phyloP scores from a whole-genome alignment of 2,113 vertebrate species.

The Semicossyphus pulcher region DNA sequence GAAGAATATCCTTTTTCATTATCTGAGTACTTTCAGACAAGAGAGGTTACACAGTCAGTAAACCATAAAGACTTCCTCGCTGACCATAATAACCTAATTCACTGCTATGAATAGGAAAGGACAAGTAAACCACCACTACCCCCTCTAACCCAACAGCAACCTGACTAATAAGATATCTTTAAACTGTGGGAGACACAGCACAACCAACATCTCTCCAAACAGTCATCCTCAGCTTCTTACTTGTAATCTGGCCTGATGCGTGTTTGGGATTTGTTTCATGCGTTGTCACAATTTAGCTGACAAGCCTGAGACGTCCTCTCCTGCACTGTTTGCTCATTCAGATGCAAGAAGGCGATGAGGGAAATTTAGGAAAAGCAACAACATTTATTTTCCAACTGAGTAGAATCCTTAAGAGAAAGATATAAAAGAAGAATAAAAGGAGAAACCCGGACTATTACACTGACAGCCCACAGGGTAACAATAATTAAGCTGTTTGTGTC shows the following conservation, averaged over 20 bases:
- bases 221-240: not conserved
- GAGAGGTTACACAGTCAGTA: no score
- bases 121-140: no score
- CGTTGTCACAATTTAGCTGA: not conserved
- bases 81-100: no score
- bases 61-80: no score
- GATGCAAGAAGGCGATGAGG: not conserved
- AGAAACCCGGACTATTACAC: not conserved
- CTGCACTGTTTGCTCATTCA: not conserved
- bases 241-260: not conserved
- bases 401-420: not conserved
- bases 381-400: conserved; percentile 2
- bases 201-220: not conserved
- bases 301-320: not conserved
- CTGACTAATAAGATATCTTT: no score
- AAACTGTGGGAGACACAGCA: not conserved
- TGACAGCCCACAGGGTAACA: not conserved
- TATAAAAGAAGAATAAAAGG: not conserved
- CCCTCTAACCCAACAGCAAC: no score
- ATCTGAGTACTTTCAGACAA: no score
- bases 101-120: no score
- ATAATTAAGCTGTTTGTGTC: conserved; percentile 1
- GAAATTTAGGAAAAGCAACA: conserved; percentile 2
- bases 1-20: no score
- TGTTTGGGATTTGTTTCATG: not conserved